Conservation (phyloP, 1,140 invertebrate genomes). For the Oppia nitens region DNA sequence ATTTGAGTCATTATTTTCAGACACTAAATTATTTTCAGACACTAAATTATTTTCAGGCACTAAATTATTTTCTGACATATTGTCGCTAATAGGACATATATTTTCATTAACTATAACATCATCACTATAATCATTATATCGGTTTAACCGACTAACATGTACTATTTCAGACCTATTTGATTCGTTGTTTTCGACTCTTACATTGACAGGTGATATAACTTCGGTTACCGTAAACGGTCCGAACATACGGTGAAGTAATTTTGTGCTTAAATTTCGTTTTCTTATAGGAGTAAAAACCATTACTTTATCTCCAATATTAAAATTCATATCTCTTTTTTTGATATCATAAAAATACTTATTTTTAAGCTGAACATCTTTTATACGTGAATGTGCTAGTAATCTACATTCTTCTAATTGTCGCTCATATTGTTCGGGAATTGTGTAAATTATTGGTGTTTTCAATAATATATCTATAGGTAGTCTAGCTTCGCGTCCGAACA, state of each 20-base stretch:
- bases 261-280: conserved; percentile 9
- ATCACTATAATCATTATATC: too few relatives aligned
- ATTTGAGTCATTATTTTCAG: too few relatives aligned
- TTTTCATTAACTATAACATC: too few relatives aligned
- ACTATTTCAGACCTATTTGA: too few relatives aligned
- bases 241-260: conserved; percentile 12
- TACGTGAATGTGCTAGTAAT: neutral
- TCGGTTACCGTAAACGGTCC: conserved; percentile 13
- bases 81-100: too few relatives aligned
- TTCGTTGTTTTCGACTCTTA: too few relatives aligned
- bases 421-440: neutral
- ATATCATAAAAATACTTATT: neutral
- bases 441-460: neutral
- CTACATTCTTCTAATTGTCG: neutral
- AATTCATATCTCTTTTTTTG: neutral
- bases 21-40: too few relatives aligned
- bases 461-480: neutral
- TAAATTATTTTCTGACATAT: too few relatives aligned
- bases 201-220: too few relatives aligned
- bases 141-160: too few relatives aligned
- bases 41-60: too few relatives aligned
- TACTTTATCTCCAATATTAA: conserved; percentile 10
- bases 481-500: conserved; percentile 29
- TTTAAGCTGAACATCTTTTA: neutral
- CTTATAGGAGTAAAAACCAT: conserved; percentile 12